Base-by-base conservation (phyloP, 2,113 vertebrate species). In the Engystomops pustulosus region DNA sequence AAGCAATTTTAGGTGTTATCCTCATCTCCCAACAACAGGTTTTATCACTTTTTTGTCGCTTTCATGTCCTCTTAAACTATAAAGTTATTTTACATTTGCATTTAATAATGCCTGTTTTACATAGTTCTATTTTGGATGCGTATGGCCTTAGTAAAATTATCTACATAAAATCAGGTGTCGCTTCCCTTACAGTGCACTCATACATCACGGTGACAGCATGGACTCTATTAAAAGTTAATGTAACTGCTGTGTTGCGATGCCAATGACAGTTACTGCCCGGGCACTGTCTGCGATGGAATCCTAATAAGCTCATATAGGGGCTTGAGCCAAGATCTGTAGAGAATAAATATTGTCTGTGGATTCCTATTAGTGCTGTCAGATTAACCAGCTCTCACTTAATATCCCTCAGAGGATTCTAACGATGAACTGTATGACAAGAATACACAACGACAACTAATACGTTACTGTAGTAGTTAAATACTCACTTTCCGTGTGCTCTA, bases 341-440 rank as follows among this genome's bases (percentile, higher is more conserved):
- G 53, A 23, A 62, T 83, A 71, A 74, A 74, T 74, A 62, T 47
- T 60, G 68, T 53, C 80, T 45, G 36, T 32, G 80, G 71, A 27
- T 74, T 72, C 36, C 38, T 83, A 62, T 75, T 74, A 74, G 41
- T 23, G 53, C 51, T 83, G 69, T 74, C 69, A 62, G 32, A 74
- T 60, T 65, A 74, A 74, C 34, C 69, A 34, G 51, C 53, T 72
- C 23, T 47, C 69, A 83, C 36, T 74, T 83, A 62, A 62, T 45
- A 83, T 3, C 25, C 49, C 38, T 10, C 41, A 41, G 38, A 83
- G 69, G 47, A 47, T 69, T 74, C n/a, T 60, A 10, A 44, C 8
- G 34, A 72, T 62, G 12, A 72, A 44, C 69, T 74, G 36, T 44
- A 51, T 69, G 79, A 51, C 15, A 36, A 36, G 62, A 67, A 36